phyloP scores from a whole-genome alignment of 2,888 invertebrate species.

The Polyommatus iphigenia region DNA sequence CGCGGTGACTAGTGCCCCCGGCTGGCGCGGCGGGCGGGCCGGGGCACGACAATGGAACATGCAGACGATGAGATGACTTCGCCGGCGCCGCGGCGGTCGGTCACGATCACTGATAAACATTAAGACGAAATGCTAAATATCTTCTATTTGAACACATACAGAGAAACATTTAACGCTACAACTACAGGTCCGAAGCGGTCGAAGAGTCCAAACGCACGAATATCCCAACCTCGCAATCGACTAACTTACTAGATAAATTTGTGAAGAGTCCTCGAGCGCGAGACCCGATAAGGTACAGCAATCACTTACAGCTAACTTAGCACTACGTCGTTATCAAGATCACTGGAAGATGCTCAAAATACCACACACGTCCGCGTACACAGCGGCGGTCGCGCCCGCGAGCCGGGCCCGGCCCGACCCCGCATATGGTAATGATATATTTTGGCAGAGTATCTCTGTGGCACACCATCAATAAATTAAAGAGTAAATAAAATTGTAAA shows the following conservation, averaged over 20 bases:
- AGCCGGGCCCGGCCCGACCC: conserved; percentile 49
- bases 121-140: conserved; percentile 68
- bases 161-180: conserved; percentile 72
- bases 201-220: conserved; percentile 58
- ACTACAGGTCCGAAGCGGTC: conserved; percentile 72
- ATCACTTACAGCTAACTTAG: conserved; percentile 69
- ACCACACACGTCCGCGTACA: conserved; percentile 60
- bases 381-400: conserved; percentile 56
- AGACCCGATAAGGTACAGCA: conserved; percentile 69
- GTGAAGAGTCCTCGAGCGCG: conserved; percentile 69
- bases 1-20: conserved; percentile 51
- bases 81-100: conserved; percentile 48
- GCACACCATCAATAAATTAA: conserved; percentile 80
- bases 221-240: conserved; percentile 60
- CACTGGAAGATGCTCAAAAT: conserved; percentile 77
- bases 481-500: conserved; percentile 78
- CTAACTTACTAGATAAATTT: conserved; percentile 71
- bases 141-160: conserved; percentile 77
- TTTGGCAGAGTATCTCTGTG: conserved; percentile 81
- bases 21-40: background rate
- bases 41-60: conserved; percentile 61
- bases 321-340: conserved; percentile 71
- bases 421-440: conserved; percentile 76
- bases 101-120: conserved; percentile 59
- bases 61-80: conserved; percentile 55